phyloP scores from a whole-genome alignment of 2,888 invertebrate genomes.

The Halictus quadricinctus region DNA sequence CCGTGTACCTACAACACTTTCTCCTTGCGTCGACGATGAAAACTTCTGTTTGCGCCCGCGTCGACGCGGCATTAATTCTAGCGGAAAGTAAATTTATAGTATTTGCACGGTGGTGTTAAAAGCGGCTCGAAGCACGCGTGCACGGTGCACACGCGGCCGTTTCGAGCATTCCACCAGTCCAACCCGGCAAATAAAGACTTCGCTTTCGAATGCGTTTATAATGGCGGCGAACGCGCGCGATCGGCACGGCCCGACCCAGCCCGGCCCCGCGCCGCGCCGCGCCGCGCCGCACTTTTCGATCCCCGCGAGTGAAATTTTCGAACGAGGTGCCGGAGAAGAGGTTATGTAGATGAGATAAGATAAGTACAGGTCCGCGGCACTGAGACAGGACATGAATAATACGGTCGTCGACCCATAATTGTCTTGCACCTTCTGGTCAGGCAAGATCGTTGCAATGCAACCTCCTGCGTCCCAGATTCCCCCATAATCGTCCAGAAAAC shows the following conservation, averaged over 20 bases:
- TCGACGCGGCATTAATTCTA: conserved; percentile 29
- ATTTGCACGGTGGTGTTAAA: conserved; percentile 9
- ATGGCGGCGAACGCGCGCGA: conserved; percentile 14
- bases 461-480: conserved; percentile 67
- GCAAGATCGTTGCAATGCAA: conserved; percentile 71
- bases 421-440: conserved; percentile 74
- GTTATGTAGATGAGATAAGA: conserved; percentile 77
- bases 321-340: conserved; percentile 63
- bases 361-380: conserved; percentile 74
- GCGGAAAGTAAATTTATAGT: conserved; percentile 30
- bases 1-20: neutral
- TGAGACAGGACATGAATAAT: conserved; percentile 74
- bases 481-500: conserved; percentile 60
- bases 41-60: conserved; percentile 24
- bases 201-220: conserved; percentile 32
- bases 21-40: conserved; percentile 15
- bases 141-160: neutral
- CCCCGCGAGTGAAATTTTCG: conserved; percentile 61
- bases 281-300: conserved; percentile 45
- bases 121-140: neutral
- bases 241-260: neutral
- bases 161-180: conserved; percentile 11
- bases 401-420: conserved; percentile 76
- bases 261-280: neutral
- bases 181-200: conserved; percentile 41